Conservation (phyloP, 2,797 vertebrate species). For the Chaunax sp. region DNA sequence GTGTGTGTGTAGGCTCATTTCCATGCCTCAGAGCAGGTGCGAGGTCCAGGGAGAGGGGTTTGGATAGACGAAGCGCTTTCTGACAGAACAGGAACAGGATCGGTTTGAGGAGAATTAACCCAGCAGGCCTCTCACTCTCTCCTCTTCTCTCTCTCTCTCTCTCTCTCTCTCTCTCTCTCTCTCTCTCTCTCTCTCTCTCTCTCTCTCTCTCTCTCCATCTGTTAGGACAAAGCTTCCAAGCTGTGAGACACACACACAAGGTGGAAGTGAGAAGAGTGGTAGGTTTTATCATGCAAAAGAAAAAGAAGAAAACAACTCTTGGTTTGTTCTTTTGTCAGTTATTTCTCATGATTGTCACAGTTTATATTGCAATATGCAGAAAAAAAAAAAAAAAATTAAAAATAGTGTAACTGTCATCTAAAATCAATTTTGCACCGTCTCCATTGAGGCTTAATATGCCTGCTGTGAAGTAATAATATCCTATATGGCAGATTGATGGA, state of each 20-base stretch:
- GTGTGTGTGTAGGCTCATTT: slow-evolving; percentile 60
- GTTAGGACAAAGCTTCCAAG: slow-evolving; percentile 64
- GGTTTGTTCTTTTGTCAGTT: slow-evolving; percentile 20
- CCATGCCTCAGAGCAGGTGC: slow-evolving; percentile 74
- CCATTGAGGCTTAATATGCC: neutral
- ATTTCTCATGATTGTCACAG: slow-evolving; percentile 3
- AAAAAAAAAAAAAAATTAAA: slow-evolving; percentile 2
- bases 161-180: slow-evolving; percentile 31
- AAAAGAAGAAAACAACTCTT: neutral
- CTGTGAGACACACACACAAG: slow-evolving; percentile 52
- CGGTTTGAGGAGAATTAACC: slow-evolving; percentile 83
- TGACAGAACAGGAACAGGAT: slow-evolving; percentile 78
- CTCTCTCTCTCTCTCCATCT: slow-evolving; percentile 60
- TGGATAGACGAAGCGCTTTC: slow-evolving; percentile 68
- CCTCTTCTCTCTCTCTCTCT: slow-evolving; percentile 1
- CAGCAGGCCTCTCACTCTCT: slow-evolving; percentile 61
- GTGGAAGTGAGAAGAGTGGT: slow-evolving; percentile 34
- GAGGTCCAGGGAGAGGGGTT: slow-evolving; percentile 67
- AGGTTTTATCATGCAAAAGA: slow-evolving; percentile 7
- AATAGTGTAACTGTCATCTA: neutral
- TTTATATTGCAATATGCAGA: neutral
- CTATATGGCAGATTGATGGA: neutral
- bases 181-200: slow-evolving; percentile 34
- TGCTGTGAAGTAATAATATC: neutral
- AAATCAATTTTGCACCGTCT: slow-evolving; percentile 9